Evolutionary conservation across 2,113 vertebrate species (phyloP).

Genomic region (Nibea albiflora): DNA sequence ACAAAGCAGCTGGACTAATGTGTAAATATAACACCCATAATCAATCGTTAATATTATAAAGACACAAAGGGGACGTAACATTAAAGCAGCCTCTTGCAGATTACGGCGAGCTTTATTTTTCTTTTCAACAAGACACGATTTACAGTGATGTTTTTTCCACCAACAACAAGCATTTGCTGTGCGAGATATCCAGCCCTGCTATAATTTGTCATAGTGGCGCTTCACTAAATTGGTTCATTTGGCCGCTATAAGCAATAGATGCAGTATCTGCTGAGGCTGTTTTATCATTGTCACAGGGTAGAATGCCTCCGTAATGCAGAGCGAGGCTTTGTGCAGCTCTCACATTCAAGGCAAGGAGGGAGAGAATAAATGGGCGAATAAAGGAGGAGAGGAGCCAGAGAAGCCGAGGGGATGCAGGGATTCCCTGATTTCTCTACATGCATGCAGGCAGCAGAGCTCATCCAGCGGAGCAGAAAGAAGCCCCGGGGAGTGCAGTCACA

Average conservation of each 20-base stretch:
- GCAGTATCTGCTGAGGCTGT: constrained; percentile 47
- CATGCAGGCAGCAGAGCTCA: constrained; percentile 48
- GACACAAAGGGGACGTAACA: neutral
- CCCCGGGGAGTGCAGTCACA: constrained; percentile 71
- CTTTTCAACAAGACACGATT: neutral
- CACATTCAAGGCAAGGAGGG: constrained; percentile 26
- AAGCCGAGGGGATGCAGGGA: constrained; percentile 61
- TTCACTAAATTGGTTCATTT: constrained; percentile 54
- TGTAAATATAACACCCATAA: constrained; percentile 7
- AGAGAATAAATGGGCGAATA: constrained; percentile 47
- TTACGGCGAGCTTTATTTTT: neutral
- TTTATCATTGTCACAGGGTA: constrained; percentile 56
- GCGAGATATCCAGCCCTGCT: neutral
- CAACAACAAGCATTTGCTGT: constrained; percentile 17
- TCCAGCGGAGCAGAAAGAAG: constrained; percentile 68
- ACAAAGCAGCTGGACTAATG: constrained; percentile 19
- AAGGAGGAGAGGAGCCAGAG: constrained; percentile 43
- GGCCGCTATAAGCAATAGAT: constrained; percentile 42
- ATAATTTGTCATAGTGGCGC: constrained; percentile 45
- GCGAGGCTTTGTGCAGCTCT: constrained; percentile 36
- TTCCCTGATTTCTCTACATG: constrained; percentile 64
- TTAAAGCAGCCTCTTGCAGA: neutral
- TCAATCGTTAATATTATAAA: constrained; percentile 21
- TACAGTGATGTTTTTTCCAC: neutral
- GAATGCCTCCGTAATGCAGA: constrained; percentile 54